Conservation (phyloP, 2,113 vertebrate species). For the Callopanchax toddi region DNA sequence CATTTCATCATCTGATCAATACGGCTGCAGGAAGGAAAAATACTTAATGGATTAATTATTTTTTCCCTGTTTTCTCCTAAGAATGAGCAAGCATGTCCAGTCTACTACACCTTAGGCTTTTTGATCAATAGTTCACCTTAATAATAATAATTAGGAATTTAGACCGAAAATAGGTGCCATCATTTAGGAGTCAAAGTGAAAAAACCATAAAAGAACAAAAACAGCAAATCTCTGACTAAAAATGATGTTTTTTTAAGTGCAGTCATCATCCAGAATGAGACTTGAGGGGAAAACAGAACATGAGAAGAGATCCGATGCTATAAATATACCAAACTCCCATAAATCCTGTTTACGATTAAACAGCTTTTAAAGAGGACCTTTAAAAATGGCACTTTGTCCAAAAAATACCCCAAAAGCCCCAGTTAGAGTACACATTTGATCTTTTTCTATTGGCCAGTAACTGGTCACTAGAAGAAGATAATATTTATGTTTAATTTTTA, state of each 20-base stretch:
- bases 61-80: not conserved
- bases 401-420: no score
- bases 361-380: no score
- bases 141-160: slow-evolving; percentile 24
- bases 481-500: no score
- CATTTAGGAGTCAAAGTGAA: not conserved
- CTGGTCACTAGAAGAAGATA: not conserved
- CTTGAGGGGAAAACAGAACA: not conserved
- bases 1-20: slow-evolving; percentile 18
- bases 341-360: not conserved
- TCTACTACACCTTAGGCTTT: not conserved
- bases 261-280: no score
- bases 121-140: slow-evolving; percentile 14
- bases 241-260: no score
- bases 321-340: not conserved
- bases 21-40: slow-evolving; percentile 7
- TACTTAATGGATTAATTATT: not conserved
- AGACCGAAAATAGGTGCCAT: not conserved
- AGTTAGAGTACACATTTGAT: no score
- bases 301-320: not conserved
- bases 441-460: no score
- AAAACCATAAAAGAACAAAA: not conserved
- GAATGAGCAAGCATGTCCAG: not conserved
- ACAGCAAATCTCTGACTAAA: not conserved
- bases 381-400: no score